phyloP scores from a whole-genome alignment of 2,797 vertebrate species.

The Diplodus sargus region DNA sequence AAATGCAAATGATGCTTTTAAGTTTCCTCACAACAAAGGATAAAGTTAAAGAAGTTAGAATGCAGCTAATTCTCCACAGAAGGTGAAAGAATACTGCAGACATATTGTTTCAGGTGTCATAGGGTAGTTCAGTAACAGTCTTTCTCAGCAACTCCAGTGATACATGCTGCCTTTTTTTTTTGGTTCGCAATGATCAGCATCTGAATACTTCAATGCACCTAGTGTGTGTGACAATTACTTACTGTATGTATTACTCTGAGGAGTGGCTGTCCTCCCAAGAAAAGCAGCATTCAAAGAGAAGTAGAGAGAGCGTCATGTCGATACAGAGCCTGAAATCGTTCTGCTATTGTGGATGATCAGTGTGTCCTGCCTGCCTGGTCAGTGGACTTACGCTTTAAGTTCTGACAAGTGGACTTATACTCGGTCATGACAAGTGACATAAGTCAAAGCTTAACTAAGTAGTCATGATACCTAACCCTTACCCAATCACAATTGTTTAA shows the following conservation, averaged over 20 bases:
- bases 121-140: not conserved
- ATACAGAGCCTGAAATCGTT: not conserved
- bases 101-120: not conserved
- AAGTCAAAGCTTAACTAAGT: too few species aligned
- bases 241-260: too few species aligned
- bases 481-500: too few species aligned
- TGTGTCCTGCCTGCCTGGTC: not conserved
- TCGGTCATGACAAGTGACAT: too few species aligned
- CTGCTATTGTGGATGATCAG: conserved; percentile 2
- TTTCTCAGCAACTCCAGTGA: too few species aligned
- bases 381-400: too few species aligned
- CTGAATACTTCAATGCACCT: too few species aligned
- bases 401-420: too few species aligned
- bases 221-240: too few species aligned
- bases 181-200: too few species aligned
- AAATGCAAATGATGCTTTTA: conserved; percentile 7
- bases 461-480: too few species aligned
- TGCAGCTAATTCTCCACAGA: not conserved
- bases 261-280: not conserved
- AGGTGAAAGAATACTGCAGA: not conserved
- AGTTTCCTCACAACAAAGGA: conserved; percentile 9
- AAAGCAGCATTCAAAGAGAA: not conserved
- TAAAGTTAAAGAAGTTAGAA: conserved; percentile 7
- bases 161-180: too few species aligned
- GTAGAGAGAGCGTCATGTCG: not conserved